Percentiles rank a stretch among this genome's conserved stretches.
phyloP scores from a whole-genome alignment of 2,113 vertebrate species.

The Tilapia sparmanii region DNA sequence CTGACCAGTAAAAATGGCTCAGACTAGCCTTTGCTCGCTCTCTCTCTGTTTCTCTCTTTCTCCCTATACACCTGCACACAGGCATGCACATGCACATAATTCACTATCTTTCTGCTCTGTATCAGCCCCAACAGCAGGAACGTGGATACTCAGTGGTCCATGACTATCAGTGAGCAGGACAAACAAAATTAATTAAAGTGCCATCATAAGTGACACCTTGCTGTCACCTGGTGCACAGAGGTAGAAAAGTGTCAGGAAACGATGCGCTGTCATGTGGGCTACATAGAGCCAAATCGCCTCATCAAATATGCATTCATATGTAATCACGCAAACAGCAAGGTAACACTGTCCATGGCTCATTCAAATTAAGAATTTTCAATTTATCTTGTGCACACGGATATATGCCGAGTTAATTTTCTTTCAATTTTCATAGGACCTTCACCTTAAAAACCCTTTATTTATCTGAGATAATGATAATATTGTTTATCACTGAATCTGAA shows the following conservation, averaged over 20 bases:
- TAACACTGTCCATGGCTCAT: neutral
- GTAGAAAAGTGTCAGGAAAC: constrained; percentile 64
- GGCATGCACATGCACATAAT: neutral
- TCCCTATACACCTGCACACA: neutral
- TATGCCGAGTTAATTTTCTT: neutral
- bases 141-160: constrained; percentile 54
- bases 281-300: constrained; percentile 4
- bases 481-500: neutral
- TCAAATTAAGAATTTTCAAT: neutral
- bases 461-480: neutral
- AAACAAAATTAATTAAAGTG: constrained; percentile 80
- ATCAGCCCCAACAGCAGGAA: constrained; percentile 50
- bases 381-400: neutral
- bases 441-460: neutral
- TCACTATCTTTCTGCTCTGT: constrained; percentile 13
- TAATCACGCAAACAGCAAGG: constrained; percentile 20
- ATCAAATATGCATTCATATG: constrained; percentile 32
- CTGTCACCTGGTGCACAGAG: constrained; percentile 71
- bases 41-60: neutral
- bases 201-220: constrained; percentile 70
- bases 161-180: constrained; percentile 74
- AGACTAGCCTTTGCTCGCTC: neutral
- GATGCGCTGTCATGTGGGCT: constrained; percentile 49
- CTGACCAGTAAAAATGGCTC: neutral
- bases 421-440: neutral